Evolutionary conservation across 2,113 vertebrate species (phyloP).

Genomic region (Xiphias gladius): DNA sequence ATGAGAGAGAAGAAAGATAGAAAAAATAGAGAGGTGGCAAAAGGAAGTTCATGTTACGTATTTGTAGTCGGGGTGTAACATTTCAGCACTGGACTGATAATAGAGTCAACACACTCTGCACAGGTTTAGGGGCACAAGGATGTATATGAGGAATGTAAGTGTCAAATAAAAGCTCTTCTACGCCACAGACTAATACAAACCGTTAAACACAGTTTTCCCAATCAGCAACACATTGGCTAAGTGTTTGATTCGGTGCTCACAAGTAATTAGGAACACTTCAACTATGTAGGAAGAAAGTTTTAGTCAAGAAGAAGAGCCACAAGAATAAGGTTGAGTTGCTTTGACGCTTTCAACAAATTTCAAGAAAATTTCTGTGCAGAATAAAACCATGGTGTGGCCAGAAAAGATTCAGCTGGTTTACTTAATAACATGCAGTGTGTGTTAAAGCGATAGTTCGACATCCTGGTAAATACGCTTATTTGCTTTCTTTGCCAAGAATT

Average conservation of each 20-base stretch:
- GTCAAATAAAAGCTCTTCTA: slow-evolving; percentile 55
- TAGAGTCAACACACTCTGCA: slow-evolving; percentile 75
- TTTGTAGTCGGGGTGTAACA: slow-evolving; percentile 79
- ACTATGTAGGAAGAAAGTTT: neutral
- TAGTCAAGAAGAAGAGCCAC: neutral
- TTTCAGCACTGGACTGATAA: slow-evolving; percentile 75
- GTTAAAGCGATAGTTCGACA: neutral
- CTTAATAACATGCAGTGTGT: neutral
- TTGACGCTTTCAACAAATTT: neutral
- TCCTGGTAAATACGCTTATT: neutral
- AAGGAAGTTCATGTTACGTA: slow-evolving; percentile 77
- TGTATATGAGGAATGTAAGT: slow-evolving; percentile 84
- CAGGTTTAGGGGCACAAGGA: slow-evolving; percentile 67
- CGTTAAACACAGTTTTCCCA: neutral
- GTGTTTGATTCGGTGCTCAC: neutral
- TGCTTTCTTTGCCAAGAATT: neutral
- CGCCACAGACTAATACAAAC: slow-evolving; percentile 8
- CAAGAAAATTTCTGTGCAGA: neutral
- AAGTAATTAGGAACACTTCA: neutral
- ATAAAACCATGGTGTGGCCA: neutral
- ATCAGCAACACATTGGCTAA: neutral
- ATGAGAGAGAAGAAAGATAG: slow-evolving; percentile 15
- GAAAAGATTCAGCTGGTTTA: neutral
- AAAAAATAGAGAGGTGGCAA: slow-evolving; percentile 36
- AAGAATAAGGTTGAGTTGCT: neutral